Percentiles rank a stretch among this genome's conserved stretches.
phyloP scores from a whole-genome alignment of 2,888 invertebrate genomes.

The Eupithecia dodoneata region DNA sequence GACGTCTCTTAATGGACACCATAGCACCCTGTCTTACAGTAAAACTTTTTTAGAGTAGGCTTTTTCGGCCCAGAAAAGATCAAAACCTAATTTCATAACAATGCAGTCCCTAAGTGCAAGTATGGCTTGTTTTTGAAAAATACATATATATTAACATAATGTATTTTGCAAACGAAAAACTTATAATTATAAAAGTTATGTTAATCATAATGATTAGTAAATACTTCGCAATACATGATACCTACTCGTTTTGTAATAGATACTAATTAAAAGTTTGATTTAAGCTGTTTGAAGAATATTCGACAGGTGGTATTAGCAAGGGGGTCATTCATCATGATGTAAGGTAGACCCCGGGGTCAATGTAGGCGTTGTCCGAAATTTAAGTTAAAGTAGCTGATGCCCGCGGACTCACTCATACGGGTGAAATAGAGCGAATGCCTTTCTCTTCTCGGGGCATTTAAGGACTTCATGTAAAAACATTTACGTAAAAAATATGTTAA shows the following conservation, averaged over 20 bases:
- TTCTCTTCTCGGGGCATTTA: no score
- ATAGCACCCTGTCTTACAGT: no score
- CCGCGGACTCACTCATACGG: neutral
- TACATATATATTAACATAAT: neutral
- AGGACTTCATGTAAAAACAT: no score
- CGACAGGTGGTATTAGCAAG: neutral
- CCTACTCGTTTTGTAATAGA: constrained; percentile 10
- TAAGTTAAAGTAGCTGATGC: neutral
- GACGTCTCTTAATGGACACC: no score
- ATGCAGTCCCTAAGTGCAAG: no score
- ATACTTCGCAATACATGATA: constrained; percentile 1
- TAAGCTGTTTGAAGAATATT: constrained; percentile 16
- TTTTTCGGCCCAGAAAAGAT: no score
- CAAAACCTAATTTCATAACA: no score
- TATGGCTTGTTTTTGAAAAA: neutral
- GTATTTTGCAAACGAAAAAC: neutral
- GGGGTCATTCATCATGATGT: neutral
- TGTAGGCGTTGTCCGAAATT: neutral
- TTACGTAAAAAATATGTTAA: no score
- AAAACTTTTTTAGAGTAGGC: no score
- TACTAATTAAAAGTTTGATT: constrained; percentile 21
- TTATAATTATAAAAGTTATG: neutral
- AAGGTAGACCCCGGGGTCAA: neutral
- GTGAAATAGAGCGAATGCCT: neutral
- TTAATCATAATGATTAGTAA: neutral